Base-by-base conservation (phyloP, 2,113 vertebrate species). In the Semnopithecus entellus region DNA sequence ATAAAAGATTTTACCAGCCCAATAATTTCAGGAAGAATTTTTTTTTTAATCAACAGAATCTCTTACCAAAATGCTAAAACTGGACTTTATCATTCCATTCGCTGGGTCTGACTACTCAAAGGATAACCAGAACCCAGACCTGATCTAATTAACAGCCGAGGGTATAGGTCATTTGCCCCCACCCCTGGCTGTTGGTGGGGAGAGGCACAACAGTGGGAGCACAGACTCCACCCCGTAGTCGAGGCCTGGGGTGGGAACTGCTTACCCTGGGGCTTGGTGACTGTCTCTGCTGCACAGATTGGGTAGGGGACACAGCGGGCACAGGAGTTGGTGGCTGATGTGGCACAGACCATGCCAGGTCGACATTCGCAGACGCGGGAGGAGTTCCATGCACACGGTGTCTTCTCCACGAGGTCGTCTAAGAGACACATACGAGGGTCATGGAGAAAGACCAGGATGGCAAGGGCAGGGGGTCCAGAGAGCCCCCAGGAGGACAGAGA, bases 341-440 rank as follows among this genome's bases (percentile, higher is more conserved):
- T 68, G 0, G 0, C 8, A 30, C 99, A 99, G 97, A 96, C 98
- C 27, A 97, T 91, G 1, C 99, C 99, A 0, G 98, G 32, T 20
- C 94, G 96, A 96, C 99, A 99, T 43, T 98, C 93, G 0, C 99
- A 99, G n/a, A 95, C 6, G 0, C 98, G 96, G 38, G 97, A 43
- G 0, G 97, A 96, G 0, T 48, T 94, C 81, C 88, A 0, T 2
- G 98, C 95, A 64, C 99, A 99, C 0, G 98, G 98, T 2, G 8
- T 5, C 66, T 96, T 98, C 97, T 99, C 98, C 92, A 99, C 98
- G 0, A 99, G 98, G 61, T 98, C 97, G 0, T 7, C 70, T 0
- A 50, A 35, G 76, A 48, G 76, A 76, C 93, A 98, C 48, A 81
- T 55, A 81, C 27, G 8, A 59, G 57, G 48, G 81, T 88, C 55